Base-by-base conservation (phyloP, 2,888 invertebrate species). In the Ophion obscuratus region DNA sequence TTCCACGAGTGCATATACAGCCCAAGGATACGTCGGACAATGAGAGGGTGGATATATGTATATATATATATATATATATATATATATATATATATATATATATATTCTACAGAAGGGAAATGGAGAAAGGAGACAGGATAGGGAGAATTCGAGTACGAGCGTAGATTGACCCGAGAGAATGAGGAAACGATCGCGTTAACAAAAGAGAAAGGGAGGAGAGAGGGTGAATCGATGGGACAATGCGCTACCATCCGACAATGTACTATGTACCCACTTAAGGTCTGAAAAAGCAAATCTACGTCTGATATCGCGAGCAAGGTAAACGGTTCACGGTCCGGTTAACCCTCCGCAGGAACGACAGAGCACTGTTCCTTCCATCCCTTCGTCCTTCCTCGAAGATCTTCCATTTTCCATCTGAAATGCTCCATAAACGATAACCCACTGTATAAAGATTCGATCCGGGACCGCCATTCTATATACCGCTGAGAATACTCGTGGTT, bases 101-200 rank as follows among this genome's bases (percentile, higher is more conserved):
- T 40, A 17, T 53, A 3, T 47, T 20, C 76, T 66, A 64, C n/a
- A 71, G 73, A 79, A 73, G 82, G 75, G 62, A 62, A 62, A 80
- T 59, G 64, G 82, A 47, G 57, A 36, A 66, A 47, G 62, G 47
- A 44, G 17, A 40, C 44, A 24, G 24, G 14, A 66, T 61, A 57
- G 36, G n/a, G 77, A 57, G 36, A 31, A 53, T 27, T 24, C 47
- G 64, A 44, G 80, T 66, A 59, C 24, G 40, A 57, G 68, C 17
- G 76, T 80, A 76, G 67, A 85, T 85, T 85, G 85, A 75, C 79
- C 82, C 82, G 24, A 79, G 79, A 83, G 75, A 73, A 85, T 79
- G 76, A 82, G 79, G 53, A 47, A 68, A 67, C 79, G 27, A 73
- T 76, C 59, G 66, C 44, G 44, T 62, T 9, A 67, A 75, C 75